These are phyloP conservation scores for Alloscopus bannaensis DNA, from an alignment of 2,888 invertebrate species.

Conservation along the genomic window DNA sequence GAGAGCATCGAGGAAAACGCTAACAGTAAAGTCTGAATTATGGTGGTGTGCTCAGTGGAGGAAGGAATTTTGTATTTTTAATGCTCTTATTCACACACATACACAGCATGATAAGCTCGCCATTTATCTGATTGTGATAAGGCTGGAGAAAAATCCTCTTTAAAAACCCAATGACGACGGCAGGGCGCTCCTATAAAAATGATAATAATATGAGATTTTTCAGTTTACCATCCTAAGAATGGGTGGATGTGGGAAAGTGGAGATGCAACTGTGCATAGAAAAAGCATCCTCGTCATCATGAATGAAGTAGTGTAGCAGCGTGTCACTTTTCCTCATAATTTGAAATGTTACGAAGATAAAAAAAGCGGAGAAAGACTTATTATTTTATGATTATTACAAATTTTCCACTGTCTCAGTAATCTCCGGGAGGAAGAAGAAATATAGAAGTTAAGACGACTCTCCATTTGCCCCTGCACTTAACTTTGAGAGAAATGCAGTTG, in stretches of 20 bases:
- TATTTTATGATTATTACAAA: constrained; percentile 57
- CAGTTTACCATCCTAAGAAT: no score
- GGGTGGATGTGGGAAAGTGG: background rate
- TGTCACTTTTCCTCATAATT: constrained; percentile 28
- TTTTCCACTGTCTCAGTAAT: constrained; percentile 45
- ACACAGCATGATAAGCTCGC: constrained; percentile 32
- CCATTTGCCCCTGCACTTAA: no score
- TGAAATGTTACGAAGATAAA: background rate
- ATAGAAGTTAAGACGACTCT: no score
- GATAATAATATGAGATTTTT: no score
- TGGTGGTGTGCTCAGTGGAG: no score
- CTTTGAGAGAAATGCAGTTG: no score
- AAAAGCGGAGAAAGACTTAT: constrained; percentile 22
- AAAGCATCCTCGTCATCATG: no score
- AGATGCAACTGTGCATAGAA: background rate
- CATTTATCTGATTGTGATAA: constrained; percentile 33
- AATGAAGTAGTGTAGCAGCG: background rate
- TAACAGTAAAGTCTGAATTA: no score
- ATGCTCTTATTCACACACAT: background rate
- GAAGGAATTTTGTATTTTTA: constrained; percentile 1
- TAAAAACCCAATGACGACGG: no score
- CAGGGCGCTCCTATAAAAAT: no score
- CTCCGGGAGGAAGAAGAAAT: constrained; percentile 13
- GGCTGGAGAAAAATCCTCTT: background rate
- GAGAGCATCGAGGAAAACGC: no score